phyloP scores from a whole-genome alignment of 2,113 vertebrate species.

The Oreochromis aureus region DNA sequence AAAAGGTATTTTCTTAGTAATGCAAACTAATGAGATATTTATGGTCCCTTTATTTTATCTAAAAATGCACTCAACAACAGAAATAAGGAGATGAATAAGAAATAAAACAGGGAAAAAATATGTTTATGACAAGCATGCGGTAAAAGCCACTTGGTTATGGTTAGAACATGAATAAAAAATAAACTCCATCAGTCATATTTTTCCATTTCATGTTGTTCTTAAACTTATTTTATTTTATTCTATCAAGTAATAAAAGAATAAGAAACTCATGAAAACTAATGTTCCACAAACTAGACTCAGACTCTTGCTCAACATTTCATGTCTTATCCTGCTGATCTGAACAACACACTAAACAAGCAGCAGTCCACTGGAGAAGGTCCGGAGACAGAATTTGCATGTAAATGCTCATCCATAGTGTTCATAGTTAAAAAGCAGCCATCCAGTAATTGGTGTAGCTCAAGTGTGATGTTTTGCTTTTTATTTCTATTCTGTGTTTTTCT shows the following conservation, averaged over 20 bases:
- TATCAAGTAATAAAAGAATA: background rate
- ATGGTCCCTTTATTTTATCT: background rate
- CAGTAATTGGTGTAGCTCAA: background rate
- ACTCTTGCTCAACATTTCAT: background rate
- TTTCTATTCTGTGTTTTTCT: fast-evolving
- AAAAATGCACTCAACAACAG: background rate
- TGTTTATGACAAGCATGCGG: background rate
- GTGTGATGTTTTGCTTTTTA: fast-evolving
- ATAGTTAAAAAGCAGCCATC: background rate
- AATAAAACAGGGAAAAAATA: background rate
- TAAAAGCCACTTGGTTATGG: background rate
- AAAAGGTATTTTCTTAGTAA: background rate
- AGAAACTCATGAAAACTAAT: fast-evolving
- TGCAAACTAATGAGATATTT: background rate
- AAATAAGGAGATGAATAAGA: background rate
- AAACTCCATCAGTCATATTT: background rate
- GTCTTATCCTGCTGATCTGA: background rate
- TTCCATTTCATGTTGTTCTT: background rate
- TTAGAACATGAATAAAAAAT: background rate
- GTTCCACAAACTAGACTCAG: background rate
- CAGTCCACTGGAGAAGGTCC: background rate
- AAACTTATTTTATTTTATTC: background rate
- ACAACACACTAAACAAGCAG: background rate
- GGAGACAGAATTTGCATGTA: background rate
- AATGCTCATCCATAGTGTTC: fast-evolving